Evolutionary conservation across 2,888 invertebrate species (phyloP).

Genomic region (Pseudanteris insignis): DNA sequence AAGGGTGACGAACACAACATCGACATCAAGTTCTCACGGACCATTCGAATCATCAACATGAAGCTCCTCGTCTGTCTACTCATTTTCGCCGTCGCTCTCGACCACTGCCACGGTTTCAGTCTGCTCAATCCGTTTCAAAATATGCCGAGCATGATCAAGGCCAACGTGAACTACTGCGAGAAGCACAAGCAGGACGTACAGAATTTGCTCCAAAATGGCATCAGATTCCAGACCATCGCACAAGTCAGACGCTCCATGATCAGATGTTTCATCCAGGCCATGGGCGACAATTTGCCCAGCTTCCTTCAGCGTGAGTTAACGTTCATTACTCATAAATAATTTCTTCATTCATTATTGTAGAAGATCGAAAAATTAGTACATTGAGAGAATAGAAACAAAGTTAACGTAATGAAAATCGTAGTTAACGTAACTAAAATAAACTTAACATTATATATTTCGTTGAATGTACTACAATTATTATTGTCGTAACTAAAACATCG

Average conservation of each 20-base stretch:
- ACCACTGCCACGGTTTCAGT: slow-evolving; percentile 15
- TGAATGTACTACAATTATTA: neutral
- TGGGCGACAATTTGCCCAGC: slow-evolving; percentile 4
- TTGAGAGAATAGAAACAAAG: no score
- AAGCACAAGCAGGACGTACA: slow-evolving; percentile 23
- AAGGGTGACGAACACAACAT: slow-evolving; percentile 3
- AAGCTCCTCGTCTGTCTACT: slow-evolving; percentile 21
- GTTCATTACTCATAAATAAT: no score
- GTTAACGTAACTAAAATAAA: no score
- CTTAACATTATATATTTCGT: no score
- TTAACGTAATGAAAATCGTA: no score
- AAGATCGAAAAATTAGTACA: no score
- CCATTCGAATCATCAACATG: slow-evolving; percentile 16
- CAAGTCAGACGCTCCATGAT: slow-evolving; percentile 23
- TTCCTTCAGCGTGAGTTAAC: slow-evolving; percentile 13
- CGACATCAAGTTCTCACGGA: slow-evolving; percentile 8
- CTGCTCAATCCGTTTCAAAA: slow-evolving; percentile 5
- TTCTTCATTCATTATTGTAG: no score
- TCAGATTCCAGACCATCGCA: slow-evolving; percentile 7
- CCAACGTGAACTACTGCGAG: slow-evolving; percentile 16
- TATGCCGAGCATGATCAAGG: slow-evolving; percentile 2
- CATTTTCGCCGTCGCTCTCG: slow-evolving; percentile 25
- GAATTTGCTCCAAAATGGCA: slow-evolving; percentile 19
- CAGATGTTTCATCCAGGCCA: slow-evolving; percentile 23
- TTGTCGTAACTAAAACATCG: no score